Evolutionary conservation across 2,888 invertebrate species (phyloP).

Genomic region (Tethea ocularis): DNA sequence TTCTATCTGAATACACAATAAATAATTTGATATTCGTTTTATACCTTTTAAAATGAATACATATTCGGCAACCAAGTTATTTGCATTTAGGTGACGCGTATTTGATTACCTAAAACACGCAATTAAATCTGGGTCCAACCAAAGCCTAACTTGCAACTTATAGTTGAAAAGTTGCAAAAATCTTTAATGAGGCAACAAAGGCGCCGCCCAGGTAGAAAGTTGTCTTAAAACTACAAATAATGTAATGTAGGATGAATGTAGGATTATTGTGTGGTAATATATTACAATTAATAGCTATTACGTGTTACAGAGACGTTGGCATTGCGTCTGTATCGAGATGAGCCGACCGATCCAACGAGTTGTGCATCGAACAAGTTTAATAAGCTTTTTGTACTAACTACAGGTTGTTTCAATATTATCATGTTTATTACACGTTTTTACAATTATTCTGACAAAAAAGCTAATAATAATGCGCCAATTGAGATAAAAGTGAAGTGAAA

Average conservation of each 20-base stretch:
- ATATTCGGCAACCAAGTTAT: not conserved
- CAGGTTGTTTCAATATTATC: slow-evolving; percentile 5
- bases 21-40: not conserved
- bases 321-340: slow-evolving; percentile 13
- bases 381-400: slow-evolving; percentile 5
- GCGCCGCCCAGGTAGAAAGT: slow-evolving; percentile 24
- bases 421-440: not conserved
- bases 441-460: no score
- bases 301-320: slow-evolving; percentile 13
- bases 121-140: not conserved
- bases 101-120: not conserved
- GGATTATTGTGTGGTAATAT: slow-evolving; percentile 24
- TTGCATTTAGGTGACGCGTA: not conserved
- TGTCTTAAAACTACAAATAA: slow-evolving; percentile 29
- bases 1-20: not conserved
- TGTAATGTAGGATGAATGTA: slow-evolving; percentile 30
- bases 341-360: slow-evolving; percentile 6
- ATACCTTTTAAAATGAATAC: not conserved
- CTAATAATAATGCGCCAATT: no score
- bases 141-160: no score
- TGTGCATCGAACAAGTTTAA: slow-evolving; percentile 9
- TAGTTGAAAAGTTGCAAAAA: not conserved
- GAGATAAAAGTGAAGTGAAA: no score
- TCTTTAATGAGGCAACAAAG: not conserved
- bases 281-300: slow-evolving; percentile 23